Conservation (phyloP, 2,888 invertebrate species). For the Ypsolopha scabrella region DNA sequence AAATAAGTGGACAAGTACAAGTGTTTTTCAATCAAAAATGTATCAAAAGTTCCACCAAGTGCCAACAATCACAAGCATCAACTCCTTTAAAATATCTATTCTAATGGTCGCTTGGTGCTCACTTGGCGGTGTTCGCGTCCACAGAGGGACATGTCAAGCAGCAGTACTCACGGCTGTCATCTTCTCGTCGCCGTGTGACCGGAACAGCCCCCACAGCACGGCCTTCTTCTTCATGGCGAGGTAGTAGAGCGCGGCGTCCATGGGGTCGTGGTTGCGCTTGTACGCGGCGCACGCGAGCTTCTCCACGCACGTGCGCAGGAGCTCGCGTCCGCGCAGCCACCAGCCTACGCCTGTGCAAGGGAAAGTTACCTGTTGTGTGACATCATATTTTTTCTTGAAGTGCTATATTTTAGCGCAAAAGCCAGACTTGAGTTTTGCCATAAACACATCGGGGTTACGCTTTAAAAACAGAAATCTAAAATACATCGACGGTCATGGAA, state of each 20-base stretch:
- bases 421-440: too few relatives aligned
- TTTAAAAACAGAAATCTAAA: too few relatives aligned
- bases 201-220: conserved; percentile 94
- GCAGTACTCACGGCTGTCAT: conserved; percentile 77
- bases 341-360: conserved; percentile 81
- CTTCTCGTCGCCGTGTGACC: conserved; percentile 86
- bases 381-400: too few relatives aligned
- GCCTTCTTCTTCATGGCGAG: conserved; percentile 98
- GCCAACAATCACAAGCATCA: too few relatives aligned
- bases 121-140: background rate
- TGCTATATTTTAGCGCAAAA: too few relatives aligned
- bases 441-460: too few relatives aligned
- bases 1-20: too few relatives aligned
- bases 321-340: conserved; percentile 91
- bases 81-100: too few relatives aligned
- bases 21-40: too few relatives aligned
- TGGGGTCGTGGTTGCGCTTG: conserved; percentile 91
- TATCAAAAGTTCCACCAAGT: too few relatives aligned
- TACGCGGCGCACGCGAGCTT: conserved; percentile 95
- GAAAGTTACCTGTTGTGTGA: background rate
- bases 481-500: too few relatives aligned
- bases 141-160: background rate
- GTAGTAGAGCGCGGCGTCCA: conserved; percentile 98
- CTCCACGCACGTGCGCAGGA: conserved; percentile 88
- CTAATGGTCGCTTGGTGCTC: too few relatives aligned